These are phyloP conservation scores for Hypercompe scribonia DNA, from an alignment of 2,888 invertebrate genomes.

Conservation along the genomic window DNA sequence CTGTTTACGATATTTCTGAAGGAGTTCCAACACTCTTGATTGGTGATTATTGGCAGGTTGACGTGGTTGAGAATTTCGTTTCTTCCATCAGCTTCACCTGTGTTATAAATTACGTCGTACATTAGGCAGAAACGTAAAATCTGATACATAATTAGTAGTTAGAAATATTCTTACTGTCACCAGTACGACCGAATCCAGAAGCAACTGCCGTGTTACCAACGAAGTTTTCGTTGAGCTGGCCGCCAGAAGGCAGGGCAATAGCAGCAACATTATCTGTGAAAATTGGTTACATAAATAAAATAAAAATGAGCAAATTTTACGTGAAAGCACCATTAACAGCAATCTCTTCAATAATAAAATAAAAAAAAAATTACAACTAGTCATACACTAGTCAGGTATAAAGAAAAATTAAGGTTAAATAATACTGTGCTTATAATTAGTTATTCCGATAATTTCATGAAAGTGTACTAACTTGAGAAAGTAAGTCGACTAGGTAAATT, in stretches of 20 bases:
- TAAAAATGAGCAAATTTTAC: too few species aligned
- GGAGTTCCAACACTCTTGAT: not conserved
- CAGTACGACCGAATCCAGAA: conserved; percentile 5
- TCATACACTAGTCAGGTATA: too few species aligned
- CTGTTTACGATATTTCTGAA: not conserved
- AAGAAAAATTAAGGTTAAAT: too few species aligned
- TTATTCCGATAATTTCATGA: too few species aligned
- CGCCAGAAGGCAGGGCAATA: not conserved
- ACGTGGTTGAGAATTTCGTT: not conserved
- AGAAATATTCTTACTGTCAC: not conserved
- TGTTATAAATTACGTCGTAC: too few species aligned
- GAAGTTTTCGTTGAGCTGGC: not conserved
- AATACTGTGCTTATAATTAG: too few species aligned
- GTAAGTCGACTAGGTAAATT: not conserved
- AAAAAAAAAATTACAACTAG: too few species aligned
- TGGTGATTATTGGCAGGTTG: not conserved
- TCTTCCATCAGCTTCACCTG: not conserved
- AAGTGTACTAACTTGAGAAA: not conserved
- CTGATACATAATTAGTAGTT: too few species aligned
- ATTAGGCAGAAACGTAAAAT: too few species aligned
- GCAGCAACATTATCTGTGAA: not conserved
- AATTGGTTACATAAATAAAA: too few species aligned
- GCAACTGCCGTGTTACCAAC: not conserved
- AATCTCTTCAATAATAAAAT: too few species aligned
- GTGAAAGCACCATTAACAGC: too few species aligned